A percentile compares a stretch with the other conserved stretches of the same genome.
These are phyloP conservation scores for Xyliphius kryptos DNA, from an alignment of 2,113 vertebrate genomes.

Conservation along the genomic window DNA sequence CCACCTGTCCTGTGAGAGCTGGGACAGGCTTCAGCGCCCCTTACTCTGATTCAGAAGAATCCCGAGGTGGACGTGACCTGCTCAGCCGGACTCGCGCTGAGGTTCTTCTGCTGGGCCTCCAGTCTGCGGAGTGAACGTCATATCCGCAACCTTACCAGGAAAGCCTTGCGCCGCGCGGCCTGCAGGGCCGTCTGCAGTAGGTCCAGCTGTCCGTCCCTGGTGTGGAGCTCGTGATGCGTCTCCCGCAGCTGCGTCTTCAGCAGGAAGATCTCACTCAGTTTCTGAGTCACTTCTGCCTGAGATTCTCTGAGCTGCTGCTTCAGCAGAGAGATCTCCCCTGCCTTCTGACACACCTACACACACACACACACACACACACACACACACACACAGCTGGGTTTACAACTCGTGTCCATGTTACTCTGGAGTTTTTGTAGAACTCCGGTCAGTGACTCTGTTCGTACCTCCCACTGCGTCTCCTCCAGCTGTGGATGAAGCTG, in stretches of 20 bases:
- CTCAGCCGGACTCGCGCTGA: too few relatives aligned
- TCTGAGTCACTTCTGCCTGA: slow-evolving; percentile 88
- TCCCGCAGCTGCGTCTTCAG: slow-evolving; percentile 88
- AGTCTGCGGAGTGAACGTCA: background rate
- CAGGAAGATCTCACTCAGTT: slow-evolving; percentile 88
- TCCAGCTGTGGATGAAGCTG: slow-evolving; percentile 71
- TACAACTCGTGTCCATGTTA: background rate
- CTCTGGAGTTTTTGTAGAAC: background rate
- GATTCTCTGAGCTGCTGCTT: slow-evolving; percentile 93
- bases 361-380: slow-evolving; percentile 53
- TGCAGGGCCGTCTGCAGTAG: slow-evolving; percentile 72
- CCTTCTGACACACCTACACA: slow-evolving; percentile 97
- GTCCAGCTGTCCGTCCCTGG: slow-evolving; percentile 75
- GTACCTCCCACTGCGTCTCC: slow-evolving; percentile 92
- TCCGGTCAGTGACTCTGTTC: slow-evolving; percentile 17
- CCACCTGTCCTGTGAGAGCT: too few relatives aligned
- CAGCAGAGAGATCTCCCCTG: slow-evolving; percentile 87
- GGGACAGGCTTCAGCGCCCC: too few relatives aligned
- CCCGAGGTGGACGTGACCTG: too few relatives aligned
- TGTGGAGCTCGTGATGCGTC: slow-evolving; percentile 69
- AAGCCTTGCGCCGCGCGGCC: slow-evolving; percentile 43
- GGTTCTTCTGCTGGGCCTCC: too few relatives aligned
- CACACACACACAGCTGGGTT: background rate
- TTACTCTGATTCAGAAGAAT: too few relatives aligned
- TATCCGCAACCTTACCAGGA: slow-evolving; percentile 3